These are phyloP conservation scores for Abramis brama DNA, from an alignment of 2,113 vertebrate species.

Conservation along the genomic window DNA sequence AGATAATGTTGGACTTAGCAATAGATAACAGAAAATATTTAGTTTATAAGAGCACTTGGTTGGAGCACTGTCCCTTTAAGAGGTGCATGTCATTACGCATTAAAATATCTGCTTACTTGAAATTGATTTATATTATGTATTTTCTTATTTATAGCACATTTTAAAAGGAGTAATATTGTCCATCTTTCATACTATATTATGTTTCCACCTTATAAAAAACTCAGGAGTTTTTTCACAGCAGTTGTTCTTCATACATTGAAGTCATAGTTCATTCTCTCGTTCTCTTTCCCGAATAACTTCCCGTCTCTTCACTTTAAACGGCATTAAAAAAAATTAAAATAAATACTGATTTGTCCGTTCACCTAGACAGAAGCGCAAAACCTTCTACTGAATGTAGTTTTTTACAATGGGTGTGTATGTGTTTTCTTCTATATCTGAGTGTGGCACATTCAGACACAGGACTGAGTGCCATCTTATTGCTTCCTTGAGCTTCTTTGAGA, in stretches of 20 bases:
- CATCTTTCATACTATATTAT: not conserved
- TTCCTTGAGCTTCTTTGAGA: conserved; percentile 73
- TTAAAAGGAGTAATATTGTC: not conserved
- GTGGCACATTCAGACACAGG: conserved; percentile 44
- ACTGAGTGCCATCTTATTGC: conserved; percentile 71
- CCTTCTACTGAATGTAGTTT: not conserved
- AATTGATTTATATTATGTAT: not conserved
- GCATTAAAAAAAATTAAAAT: not conserved
- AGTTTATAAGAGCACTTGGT: not conserved
- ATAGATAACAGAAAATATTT: not conserved
- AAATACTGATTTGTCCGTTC: not conserved
- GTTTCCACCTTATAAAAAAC: not conserved
- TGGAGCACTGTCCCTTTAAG: not conserved
- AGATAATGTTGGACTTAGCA: not conserved
- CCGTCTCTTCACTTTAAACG: not conserved
- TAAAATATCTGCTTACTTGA: not conserved
- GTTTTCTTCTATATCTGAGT: conserved; percentile 43
- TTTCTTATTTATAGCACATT: not conserved
- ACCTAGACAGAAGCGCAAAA: not conserved
- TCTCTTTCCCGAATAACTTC: not conserved
- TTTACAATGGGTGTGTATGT: not conserved
- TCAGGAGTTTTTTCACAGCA: not conserved
- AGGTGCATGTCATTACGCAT: not conserved
- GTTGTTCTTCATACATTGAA: not conserved
- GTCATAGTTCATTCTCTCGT: not conserved